phyloP scores from a whole-genome alignment of 2,888 invertebrate genomes.

The Gastrophysa polygoni region DNA sequence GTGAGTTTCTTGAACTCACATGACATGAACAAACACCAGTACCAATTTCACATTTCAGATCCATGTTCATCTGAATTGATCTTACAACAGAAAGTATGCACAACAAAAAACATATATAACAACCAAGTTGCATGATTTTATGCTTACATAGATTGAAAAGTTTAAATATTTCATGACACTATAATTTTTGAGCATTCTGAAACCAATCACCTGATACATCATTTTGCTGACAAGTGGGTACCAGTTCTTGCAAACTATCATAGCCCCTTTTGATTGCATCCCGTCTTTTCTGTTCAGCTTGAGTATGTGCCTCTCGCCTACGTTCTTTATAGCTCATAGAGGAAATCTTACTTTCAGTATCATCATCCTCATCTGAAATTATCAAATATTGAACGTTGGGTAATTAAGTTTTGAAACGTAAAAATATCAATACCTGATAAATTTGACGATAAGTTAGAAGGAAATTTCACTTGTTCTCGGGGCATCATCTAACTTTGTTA shows the following conservation, averaged over 20 bases:
- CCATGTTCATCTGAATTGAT: too few species aligned
- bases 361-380: slow-evolving; percentile 63
- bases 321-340: slow-evolving; percentile 90
- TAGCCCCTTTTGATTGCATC: slow-evolving; percentile 98
- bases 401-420: not conserved
- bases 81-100: too few species aligned
- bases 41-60: too few species aligned
- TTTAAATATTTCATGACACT: too few species aligned
- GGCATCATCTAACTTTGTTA: slow-evolving; percentile 23
- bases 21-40: too few species aligned
- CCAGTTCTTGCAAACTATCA: slow-evolving; percentile 89
- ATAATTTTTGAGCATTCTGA: too few species aligned
- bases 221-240: slow-evolving; percentile 92
- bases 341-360: slow-evolving; percentile 65
- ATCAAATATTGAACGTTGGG: too few species aligned
- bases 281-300: slow-evolving; percentile 94
- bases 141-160: too few species aligned
- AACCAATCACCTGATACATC: slow-evolving; percentile 72
- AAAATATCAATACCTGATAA: slow-evolving; percentile 23
- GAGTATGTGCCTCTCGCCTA: slow-evolving; percentile 91
- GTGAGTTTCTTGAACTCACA: too few species aligned
- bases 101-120: too few species aligned
- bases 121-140: too few species aligned
- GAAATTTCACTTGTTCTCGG: slow-evolving; percentile 20
- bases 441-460: slow-evolving; percentile 5